phyloP scores from a whole-genome alignment of 2,888 invertebrate genomes.

The Gari tellinella region DNA sequence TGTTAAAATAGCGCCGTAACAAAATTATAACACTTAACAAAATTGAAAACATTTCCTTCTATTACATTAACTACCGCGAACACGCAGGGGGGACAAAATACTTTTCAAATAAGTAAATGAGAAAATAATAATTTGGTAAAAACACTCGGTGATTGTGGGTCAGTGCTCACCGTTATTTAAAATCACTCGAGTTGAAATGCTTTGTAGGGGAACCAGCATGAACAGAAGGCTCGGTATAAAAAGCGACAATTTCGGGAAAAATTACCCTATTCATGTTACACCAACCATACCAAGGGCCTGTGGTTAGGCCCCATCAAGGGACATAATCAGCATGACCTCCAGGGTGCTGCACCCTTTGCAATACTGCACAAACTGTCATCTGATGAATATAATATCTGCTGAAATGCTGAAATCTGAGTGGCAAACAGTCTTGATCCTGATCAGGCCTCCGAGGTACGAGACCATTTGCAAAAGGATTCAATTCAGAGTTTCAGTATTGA shows the following conservation, averaged over 20 bases:
- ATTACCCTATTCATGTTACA: slow-evolving; percentile 25
- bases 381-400: too few species aligned
- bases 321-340: slow-evolving; percentile 17
- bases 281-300: slow-evolving; percentile 13
- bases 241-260: slow-evolving; percentile 38
- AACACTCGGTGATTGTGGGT: slow-evolving; percentile 11
- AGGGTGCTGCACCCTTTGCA: too few species aligned
- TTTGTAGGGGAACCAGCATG: slow-evolving; percentile 22
- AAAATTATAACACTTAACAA: slow-evolving; percentile 34
- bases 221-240: slow-evolving; percentile 21
- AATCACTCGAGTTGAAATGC: slow-evolving; percentile 27
- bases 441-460: too few species aligned
- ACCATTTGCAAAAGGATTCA: too few species aligned
- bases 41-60: slow-evolving; percentile 37
- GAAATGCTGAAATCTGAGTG: too few species aligned
- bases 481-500: too few species aligned
- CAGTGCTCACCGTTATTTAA: slow-evolving; percentile 31
- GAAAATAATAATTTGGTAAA: slow-evolving; percentile 51
- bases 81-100: slow-evolving; percentile 6
- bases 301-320: slow-evolving; percentile 19
- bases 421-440: too few species aligned
- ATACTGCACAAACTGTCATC: too few species aligned
- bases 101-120: slow-evolving; percentile 34
- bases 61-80: slow-evolving; percentile 32
- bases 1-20: slow-evolving; percentile 1